Base-by-base conservation (phyloP, 2,888 invertebrate species). In the Pandemis corylana region DNA sequence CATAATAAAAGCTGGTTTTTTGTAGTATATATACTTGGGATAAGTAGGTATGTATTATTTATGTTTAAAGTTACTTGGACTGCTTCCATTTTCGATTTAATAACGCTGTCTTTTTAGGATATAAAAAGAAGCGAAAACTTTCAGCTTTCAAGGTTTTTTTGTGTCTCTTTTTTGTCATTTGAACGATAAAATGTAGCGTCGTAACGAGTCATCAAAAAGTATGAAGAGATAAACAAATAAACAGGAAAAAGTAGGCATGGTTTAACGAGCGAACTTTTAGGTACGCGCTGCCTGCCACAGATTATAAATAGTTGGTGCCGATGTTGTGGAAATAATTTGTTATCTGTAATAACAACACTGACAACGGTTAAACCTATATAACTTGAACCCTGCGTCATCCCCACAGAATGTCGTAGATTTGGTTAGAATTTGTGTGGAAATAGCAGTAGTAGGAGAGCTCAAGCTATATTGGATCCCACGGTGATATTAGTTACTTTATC, bases 221-320 rank as follows among this genome's bases (percentile, higher is more conserved):
- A 64, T 56, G 56, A 63, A 36, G 44, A 53, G 56, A n/a, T 68
- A 68, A 73, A 73, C 68, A 64, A 72, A 66, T 65, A 72, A 72
- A 73, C 72, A 64, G 51, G 65, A 46, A 49, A 41, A 72, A 72
- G 68, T 72, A 56, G 64, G 64, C 56, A 56, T 46, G 46, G 68
- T 56, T 64, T 56, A 73, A 68, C 72, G 72, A 73, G 44, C 64
- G 20, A 73, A 73, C 72, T 73, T 73, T 42, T 59, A 42, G 71
- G 10, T 59, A 59, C 28, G 12, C 12, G 59, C 28, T 28, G 4
- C 20, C 20, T 13, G 56, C 56, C 56, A 28, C 59, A 59, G 59
- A 59, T 59, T 15, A 56, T 56, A 59, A 28, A 28, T 59, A 72
- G 46, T 68, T 56, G 68, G 13, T 12, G 46, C 63, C 68, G 72